Evolutionary conservation across 2,113 vertebrate genomes (phyloP), one percentile per base, ranked within the genome.

Genomic region (Mungos mungo): DNA sequence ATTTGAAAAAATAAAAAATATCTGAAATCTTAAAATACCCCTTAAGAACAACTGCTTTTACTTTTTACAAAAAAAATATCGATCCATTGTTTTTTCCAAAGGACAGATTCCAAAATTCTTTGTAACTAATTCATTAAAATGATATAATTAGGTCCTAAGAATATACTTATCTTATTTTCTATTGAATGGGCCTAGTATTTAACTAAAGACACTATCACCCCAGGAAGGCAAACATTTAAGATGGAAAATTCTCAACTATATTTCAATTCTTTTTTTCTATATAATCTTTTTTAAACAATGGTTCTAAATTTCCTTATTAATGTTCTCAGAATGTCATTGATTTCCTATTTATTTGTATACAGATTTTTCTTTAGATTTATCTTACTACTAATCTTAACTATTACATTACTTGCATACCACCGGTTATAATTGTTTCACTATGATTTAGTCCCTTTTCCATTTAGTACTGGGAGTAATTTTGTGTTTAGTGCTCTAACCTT

Each of bases 281-380:
- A n/a, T 60, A 41, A 47, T 52, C 3, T 65, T 27, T 63, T 88
- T n/a, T 74, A 57, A 90, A 85, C 9, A 87, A 72, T 35, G 35
- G 31, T 3, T 4, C 4, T 81, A 71, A 79, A 88, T 90, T 93
- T 90, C 2, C 15, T 72, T 81, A 31, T 66, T 71, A 47, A 50
- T 5, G 65, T 65, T 90, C 6, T 93, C 54, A 82, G 4, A 8
- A 68, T 81, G 21, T 33, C 47, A 87, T 0, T 86, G 29, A 69
- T 52, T 93, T 96, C 45, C 10, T 29, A 69, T 52, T 93, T 96
- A 65, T 93, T 86, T 96, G 45, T 23, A 63, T 35, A 57, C 7
- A 52, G 54, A 45, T 80, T 76, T 92, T 92, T 25, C 57, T 68
- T 35, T 66, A 33, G 2, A 41, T 47, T 96, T 85, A 27, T 13